Base-by-base conservation (phyloP, 2,797 vertebrate genomes). In the Paratrypauchen microcephalus region DNA sequence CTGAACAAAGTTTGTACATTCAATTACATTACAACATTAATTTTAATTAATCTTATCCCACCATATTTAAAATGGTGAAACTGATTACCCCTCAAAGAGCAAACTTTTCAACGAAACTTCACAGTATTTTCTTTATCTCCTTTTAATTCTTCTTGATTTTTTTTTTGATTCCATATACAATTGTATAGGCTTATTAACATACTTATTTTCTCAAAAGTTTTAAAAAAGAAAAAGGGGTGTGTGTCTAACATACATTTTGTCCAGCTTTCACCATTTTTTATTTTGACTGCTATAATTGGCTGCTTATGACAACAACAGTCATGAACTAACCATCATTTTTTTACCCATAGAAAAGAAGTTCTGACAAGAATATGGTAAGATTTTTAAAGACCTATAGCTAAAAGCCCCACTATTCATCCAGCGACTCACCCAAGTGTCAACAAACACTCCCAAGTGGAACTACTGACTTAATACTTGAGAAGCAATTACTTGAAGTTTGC, bases 271-370 rank as follows among this genome's bases (percentile, higher is more conserved):
- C 6, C 1, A 21, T n/a, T 2, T 55, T 55, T 50, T 16, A 4
- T 21, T 55, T 55, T 23, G 21, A 55, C 3, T 12, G 52, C 1
- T 24, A 11, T 24, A 55, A 19, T 19, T 55, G 48, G 18, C 52
- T 54, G 18, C 9, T 64, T 66, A 3, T 0, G 23, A 45, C 2
- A 48, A 55, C 21, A 18, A 3, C 18, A 5, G 47, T 45, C 39
- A 11, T 41, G 28, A 13, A 65, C 1, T 30, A 1, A 1, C 2
- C 48, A 50, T 66, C n/a, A 59, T 50, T 66, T 61, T 72, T 71
- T 9, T 66, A 16, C 74, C 65, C 68, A 66, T 82, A 93, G 92
- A 93, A 89, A 89, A 83, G 92, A 86, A 93, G 90, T 24, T 60
- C 82, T 71, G 66, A 58, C 50, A 66, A 73, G 30, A 26, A 0